Conservation (phyloP, 2,797 vertebrate species). For the Heterohyrax brucei region DNA sequence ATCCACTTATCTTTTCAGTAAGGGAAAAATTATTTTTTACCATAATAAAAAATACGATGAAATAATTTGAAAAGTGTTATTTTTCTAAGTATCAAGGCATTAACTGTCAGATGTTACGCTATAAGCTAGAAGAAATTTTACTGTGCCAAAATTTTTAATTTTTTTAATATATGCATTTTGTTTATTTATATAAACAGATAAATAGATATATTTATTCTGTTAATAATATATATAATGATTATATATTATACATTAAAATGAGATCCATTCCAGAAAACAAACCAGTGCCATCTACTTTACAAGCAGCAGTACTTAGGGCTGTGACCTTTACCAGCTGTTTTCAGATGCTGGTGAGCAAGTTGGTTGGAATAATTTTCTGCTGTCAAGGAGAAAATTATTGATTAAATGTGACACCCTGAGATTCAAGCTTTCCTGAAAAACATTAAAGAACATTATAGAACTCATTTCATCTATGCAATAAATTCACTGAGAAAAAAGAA, state of each 20-base stretch:
- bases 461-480: constrained; percentile 50
- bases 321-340: constrained; percentile 1
- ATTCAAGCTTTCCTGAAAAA: constrained; percentile 58
- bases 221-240: background rate
- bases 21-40: constrained; percentile 1
- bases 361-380: background rate
- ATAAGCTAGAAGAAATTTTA: constrained; percentile 66
- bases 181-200: background rate
- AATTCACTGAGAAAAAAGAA: constrained; percentile 56
- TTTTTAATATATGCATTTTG: background rate
- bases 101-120: constrained; percentile 61
- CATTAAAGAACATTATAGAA: constrained; percentile 58
- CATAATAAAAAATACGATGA: background rate
- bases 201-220: background rate
- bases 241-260: constrained; percentile 36
- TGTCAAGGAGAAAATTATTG: constrained; percentile 47
- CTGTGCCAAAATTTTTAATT: constrained; percentile 55
- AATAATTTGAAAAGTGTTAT: constrained; percentile 17
- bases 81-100: constrained; percentile 62
- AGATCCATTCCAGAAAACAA: constrained; percentile 73
- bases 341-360: background rate
- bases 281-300: constrained; percentile 34
- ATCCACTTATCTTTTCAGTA: background rate
- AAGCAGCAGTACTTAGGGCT: constrained; percentile 62
- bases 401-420: constrained; percentile 60